Percentiles rank a stretch among this genome's conserved stretches.
These are phyloP conservation scores for Ophioninae sp. DNA, from an alignment of 2,888 invertebrate species.

Conservation along the genomic window DNA sequence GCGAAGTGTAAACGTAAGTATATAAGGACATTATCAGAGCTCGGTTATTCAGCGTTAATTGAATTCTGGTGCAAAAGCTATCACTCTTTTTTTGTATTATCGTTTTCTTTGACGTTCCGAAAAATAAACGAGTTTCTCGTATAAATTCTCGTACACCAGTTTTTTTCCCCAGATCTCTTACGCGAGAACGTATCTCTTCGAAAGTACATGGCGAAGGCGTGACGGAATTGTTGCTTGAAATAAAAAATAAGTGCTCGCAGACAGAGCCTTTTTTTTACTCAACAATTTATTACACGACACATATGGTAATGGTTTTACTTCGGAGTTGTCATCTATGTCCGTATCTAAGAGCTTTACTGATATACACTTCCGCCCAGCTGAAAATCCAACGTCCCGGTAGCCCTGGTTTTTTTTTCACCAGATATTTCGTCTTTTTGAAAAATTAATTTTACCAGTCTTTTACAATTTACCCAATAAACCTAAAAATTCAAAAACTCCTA, in stretches of 20 bases:
- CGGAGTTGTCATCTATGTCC: background rate
- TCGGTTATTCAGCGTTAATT: slow-evolving; percentile 32
- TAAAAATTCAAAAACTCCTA: too few relatives aligned
- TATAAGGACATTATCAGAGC: slow-evolving; percentile 17
- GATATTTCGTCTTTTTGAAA: background rate
- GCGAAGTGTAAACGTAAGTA: background rate
- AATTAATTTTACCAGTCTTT: too few relatives aligned
- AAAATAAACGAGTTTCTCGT: background rate
- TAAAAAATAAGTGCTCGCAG: background rate
- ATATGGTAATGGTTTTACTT: background rate
- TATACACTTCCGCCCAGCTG: slow-evolving; percentile 20
- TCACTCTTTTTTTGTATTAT: slow-evolving; percentile 42
- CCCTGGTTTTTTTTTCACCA: background rate
- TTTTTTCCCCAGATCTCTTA: slow-evolving; percentile 2
- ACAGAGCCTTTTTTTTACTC: background rate
- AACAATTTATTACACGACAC: slow-evolving; percentile 12
- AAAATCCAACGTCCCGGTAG: background rate
- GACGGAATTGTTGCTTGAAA: background rate
- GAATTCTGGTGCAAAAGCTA: slow-evolving; percentile 45
- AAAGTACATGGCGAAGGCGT: background rate
- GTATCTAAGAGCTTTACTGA: background rate
- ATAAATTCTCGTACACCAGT: slow-evolving; percentile 19
- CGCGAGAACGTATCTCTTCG: background rate
- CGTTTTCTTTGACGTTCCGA: slow-evolving; percentile 17
- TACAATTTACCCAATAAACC: too few relatives aligned